A percentile compares a stretch with the other conserved stretches of the same genome.
Conservation (phyloP, 2,888 invertebrate genomes). For the Tinea pellionella region DNA sequence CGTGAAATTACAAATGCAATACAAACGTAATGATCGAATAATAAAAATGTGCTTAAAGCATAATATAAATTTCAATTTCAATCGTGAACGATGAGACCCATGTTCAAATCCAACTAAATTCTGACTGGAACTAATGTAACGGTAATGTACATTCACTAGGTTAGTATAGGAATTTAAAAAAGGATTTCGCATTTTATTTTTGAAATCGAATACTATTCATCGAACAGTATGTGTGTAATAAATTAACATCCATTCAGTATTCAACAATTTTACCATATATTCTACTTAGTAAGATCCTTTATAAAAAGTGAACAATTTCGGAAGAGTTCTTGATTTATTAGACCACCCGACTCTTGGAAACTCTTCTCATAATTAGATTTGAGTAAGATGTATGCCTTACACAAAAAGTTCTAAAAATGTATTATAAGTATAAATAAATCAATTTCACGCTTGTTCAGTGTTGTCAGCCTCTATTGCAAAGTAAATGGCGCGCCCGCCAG, state of each 20-base stretch:
- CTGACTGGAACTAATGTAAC: no score
- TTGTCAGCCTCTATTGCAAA: no score
- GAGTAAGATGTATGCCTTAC: slow-evolving; percentile 14
- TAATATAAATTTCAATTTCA: no score
- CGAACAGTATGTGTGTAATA: not conserved
- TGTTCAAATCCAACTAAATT: no score
- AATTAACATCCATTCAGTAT: not conserved
- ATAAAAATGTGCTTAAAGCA: not conserved
- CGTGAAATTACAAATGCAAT: not conserved
- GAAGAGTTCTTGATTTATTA: slow-evolving; percentile 21
- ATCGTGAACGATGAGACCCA: no score
- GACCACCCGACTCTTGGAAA: slow-evolving; percentile 16
- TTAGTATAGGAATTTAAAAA: no score
- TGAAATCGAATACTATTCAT: no score
- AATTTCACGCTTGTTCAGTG: not conserved
- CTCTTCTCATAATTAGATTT: slow-evolving; percentile 15
- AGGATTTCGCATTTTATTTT: no score
- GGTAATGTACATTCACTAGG: no score
- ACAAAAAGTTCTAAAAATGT: not conserved
- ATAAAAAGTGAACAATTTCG: slow-evolving; percentile 1
- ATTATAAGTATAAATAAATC: not conserved
- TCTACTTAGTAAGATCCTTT: not conserved
- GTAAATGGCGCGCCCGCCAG: no score
- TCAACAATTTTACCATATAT: not conserved
- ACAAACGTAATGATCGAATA: not conserved